Percentiles rank a stretch among this genome's conserved stretches.
phyloP scores from a whole-genome alignment of 2,113 vertebrate species.

The Miniopterus natalensis region DNA sequence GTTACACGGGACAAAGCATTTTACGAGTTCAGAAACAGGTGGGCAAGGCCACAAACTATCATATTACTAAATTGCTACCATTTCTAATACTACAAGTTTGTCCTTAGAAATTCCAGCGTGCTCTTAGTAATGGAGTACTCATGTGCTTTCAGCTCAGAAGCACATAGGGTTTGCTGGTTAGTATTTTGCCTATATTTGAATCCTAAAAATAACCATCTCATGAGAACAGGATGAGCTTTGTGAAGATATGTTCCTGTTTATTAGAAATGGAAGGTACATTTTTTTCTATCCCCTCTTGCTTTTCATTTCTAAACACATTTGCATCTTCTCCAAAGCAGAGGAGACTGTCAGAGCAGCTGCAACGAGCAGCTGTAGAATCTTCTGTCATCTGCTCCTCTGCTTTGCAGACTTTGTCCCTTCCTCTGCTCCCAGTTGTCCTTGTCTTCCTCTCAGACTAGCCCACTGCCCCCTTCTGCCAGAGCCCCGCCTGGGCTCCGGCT shows the following conservation, averaged over 20 bases:
- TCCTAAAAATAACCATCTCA: slow-evolving; percentile 65
- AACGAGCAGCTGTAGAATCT: slow-evolving; percentile 31
- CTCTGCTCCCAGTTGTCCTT: background rate
- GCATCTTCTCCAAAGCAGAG: slow-evolving; percentile 10
- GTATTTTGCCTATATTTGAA: slow-evolving; percentile 67
- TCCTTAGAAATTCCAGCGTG: background rate
- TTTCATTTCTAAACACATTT: slow-evolving; percentile 56
- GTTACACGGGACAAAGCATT: slow-evolving; percentile 16
- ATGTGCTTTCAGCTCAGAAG: slow-evolving; percentile 21
- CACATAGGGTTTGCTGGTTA: slow-evolving; percentile 33
- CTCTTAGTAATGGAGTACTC: background rate
- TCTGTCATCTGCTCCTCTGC: slow-evolving; percentile 36
- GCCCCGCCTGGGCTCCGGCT: background rate
- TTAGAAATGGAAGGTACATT: slow-evolving; percentile 60
- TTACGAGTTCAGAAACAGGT: slow-evolving; percentile 40
- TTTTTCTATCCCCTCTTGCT: slow-evolving; percentile 3
- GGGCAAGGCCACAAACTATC: slow-evolving; percentile 28
- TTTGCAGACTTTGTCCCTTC: background rate
- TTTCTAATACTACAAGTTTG: slow-evolving; percentile 50
- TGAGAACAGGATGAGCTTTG: slow-evolving; percentile 59
- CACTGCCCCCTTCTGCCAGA: background rate
- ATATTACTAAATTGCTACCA: slow-evolving; percentile 13
- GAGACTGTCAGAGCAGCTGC: slow-evolving; percentile 53
- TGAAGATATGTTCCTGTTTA: slow-evolving; percentile 62
- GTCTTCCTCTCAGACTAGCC: background rate